Base-by-base conservation (phyloP, 2,888 invertebrate genomes). In the Amphipyra berbera region DNA sequence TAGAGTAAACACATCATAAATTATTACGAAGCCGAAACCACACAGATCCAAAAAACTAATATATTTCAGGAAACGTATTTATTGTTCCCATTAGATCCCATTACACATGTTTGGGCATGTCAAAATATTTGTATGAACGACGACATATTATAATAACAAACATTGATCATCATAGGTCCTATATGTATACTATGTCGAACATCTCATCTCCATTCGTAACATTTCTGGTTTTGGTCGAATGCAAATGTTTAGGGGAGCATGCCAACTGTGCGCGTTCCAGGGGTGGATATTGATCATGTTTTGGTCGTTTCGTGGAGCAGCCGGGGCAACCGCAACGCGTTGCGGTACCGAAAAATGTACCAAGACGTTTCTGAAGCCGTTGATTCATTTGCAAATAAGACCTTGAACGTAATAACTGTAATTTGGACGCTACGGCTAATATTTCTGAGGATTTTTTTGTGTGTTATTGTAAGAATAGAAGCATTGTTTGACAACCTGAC, bases 1-100 rank as follows among this genome's bases (percentile, higher is more conserved):
- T 59, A 46, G n/a, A 64, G 65, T 76, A 66, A 61, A 69, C 63
- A 67, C 61, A 56, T 57, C 47, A 61, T 78, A 61, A 78, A 70
- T 78, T 50, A 54, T 40, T 47, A 44, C 35, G 27, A 38, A 13
- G 10, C 45, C n/a, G 12, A 40, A 15, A 50, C 27, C 27, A 56
- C 58, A 15, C 14, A 44, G 42, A 13, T 3, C 15, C 47, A 13
- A 15, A 47, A 53, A 38, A 21, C 12, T 1, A 52, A 30, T 47
- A 46, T 13, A 45, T 56, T 33, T 44, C 37, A 38, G 41, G 41
- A 73, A 54, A 35, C 14, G 30, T 52, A 52, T 12, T 61, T 38
- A 54, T 56, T 50, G 57, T 47, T 70, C 42, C 35, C 46, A 70
- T 57, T 37, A 70, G 61, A 68, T 30, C 46, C 30, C 15, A 49